Evolutionary conservation across 2,888 invertebrate genomes (phyloP), one percentile per base, ranked within the genome.

Genomic region (Neocrepidodera transversa): DNA sequence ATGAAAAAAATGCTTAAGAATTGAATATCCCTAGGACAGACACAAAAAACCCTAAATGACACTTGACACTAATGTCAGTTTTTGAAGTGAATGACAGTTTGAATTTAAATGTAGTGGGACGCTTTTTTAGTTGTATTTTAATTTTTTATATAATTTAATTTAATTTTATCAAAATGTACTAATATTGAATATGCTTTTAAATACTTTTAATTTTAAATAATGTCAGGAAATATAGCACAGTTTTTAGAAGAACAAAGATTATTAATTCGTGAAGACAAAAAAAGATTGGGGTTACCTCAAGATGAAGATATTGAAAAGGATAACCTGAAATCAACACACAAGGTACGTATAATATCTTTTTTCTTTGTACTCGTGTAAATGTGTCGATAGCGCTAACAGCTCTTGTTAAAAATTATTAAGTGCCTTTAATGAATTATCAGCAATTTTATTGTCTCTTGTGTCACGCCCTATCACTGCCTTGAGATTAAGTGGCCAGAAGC

Each of bases 211-310:
- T 26, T 52, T 57, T 42, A 26, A 47, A 26, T 28, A 8, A 73
- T 73, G 72, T 68, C 71, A 5, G 68, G 63, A 8, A 67, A 74
- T 51, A 62, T 74, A 55, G 43, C 49, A 40, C 58, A 68, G 51
- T 71, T 75, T 60, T 60, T 74, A 16, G 66, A 72, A 58, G 55
- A 66, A 38, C 71, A 74, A 54, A 73, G 63, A 50, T 26, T 52
- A 11, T 58, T 68, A 35, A 69, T 76, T 56, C 32, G 59, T 6
- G 64, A 69, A 49, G 75, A 75, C 20, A 72, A 69, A 51, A 66
- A 64, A 53, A 69, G 72, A 60, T 67, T 75, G 52, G 71, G 71
- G 35, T 32, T 69, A 28, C 23, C 60, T 6, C 36, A 61, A 40
- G 47, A 58, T 42, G 28, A 26, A 8, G 43, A 52, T 13, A 30